These are phyloP conservation scores for Polyodon spathula DNA, from an alignment of 2,113 vertebrate species.

Conservation along the genomic window DNA sequence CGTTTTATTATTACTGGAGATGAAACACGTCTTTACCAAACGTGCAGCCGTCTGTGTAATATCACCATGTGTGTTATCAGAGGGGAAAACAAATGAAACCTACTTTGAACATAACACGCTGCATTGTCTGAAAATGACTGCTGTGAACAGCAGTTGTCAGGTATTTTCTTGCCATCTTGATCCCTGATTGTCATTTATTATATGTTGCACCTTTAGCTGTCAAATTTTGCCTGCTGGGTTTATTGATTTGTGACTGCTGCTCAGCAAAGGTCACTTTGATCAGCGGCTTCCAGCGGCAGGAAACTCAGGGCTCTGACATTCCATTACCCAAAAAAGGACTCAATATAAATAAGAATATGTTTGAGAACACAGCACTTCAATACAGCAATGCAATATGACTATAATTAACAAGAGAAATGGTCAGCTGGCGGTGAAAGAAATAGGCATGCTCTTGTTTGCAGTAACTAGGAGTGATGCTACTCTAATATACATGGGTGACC, in stretches of 20 bases:
- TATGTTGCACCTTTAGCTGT: constrained; percentile 73
- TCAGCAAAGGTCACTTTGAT: constrained; percentile 85
- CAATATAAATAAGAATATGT: constrained; percentile 73
- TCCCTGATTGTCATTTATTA: constrained; percentile 79
- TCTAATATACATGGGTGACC: constrained; percentile 53
- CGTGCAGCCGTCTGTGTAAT: constrained; percentile 60
- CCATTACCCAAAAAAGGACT: constrained; percentile 71
- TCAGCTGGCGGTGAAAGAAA: constrained; percentile 42
- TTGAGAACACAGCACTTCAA: constrained; percentile 64
- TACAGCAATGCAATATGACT: constrained; percentile 67
- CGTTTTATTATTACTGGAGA: constrained; percentile 57
- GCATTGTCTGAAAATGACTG: constrained; percentile 77
- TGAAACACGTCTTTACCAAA: constrained; percentile 69
- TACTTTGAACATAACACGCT: constrained; percentile 74
- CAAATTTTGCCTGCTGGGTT: constrained; percentile 59
- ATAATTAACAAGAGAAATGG: constrained; percentile 74
- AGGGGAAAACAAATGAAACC: constrained; percentile 65
- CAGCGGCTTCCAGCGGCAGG: constrained; percentile 63
- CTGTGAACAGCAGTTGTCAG: constrained; percentile 71
- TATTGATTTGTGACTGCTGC: constrained; percentile 78
- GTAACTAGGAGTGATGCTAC: constrained; percentile 40
- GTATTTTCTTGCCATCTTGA: constrained; percentile 60
- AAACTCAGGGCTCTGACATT: constrained; percentile 70
- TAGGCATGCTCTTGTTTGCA: constrained; percentile 46
- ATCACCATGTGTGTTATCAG: constrained; percentile 70